These are phyloP conservation scores for Petrolisthes cinctipes DNA, from an alignment of 2,888 invertebrate species.

Conservation along the genomic window DNA sequence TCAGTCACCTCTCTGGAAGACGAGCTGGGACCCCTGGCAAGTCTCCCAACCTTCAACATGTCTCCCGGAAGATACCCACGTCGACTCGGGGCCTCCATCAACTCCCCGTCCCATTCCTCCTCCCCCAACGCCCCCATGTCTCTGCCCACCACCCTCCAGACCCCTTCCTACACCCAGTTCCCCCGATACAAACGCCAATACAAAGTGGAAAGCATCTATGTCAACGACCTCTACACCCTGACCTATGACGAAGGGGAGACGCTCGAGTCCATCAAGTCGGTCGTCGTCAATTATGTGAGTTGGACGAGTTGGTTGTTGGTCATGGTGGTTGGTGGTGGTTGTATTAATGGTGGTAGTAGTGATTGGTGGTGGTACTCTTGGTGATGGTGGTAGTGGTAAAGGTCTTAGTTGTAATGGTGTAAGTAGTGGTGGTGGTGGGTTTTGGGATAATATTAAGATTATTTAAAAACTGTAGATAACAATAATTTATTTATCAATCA, in stretches of 20 bases:
- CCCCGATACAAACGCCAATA: slow-evolving; percentile 77
- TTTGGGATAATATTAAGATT: no score
- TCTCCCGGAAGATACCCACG: slow-evolving; percentile 10
- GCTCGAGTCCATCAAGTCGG: slow-evolving; percentile 72
- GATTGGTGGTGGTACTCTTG: not conserved
- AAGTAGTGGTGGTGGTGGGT: not conserved
- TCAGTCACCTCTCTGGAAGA: slow-evolving; percentile 46
- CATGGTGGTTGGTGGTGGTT: not conserved
- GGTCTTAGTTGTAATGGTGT: not conserved
- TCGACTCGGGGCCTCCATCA: slow-evolving; percentile 25
- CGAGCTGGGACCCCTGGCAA: slow-evolving; percentile 29
- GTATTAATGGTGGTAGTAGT: not conserved
- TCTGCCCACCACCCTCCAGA: slow-evolving; percentile 33
- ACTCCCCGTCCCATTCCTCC: not conserved
- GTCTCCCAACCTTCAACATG: slow-evolving; percentile 24
- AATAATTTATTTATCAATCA: no score
- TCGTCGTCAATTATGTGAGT: slow-evolving; percentile 64
- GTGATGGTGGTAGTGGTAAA: not conserved
- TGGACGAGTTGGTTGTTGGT: not conserved
- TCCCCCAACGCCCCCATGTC: not conserved
- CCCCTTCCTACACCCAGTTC: slow-evolving; percentile 22
- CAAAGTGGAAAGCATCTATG: slow-evolving; percentile 87
- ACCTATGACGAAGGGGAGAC: slow-evolving; percentile 87
- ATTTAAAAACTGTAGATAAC: no score
- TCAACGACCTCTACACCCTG: slow-evolving; percentile 86